Conservation (phyloP, 2,113 vertebrate species). For the Madoqua kirkii region DNA sequence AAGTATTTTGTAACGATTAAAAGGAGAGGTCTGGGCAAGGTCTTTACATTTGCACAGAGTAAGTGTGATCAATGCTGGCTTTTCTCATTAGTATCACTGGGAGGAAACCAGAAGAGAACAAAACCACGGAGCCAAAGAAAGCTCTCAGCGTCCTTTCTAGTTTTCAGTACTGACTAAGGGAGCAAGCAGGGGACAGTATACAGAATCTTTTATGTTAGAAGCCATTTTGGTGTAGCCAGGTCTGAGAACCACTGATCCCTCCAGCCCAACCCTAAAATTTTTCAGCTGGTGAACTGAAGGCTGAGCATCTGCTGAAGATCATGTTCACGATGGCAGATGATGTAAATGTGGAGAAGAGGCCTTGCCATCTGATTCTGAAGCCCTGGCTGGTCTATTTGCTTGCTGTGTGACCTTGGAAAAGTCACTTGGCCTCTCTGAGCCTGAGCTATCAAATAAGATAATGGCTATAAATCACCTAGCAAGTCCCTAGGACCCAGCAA, state of each 20-base stretch:
- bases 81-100: neutral
- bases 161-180: neutral
- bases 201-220: neutral
- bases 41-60: neutral
- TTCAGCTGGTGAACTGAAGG: neutral
- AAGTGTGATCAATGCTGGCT: neutral
- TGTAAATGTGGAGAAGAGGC: neutral
- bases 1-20: neutral
- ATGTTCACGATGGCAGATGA: neutral
- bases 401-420: neutral
- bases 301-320: neutral
- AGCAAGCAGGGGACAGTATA: neutral
- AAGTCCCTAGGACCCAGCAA: neutral
- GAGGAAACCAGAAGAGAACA: neutral
- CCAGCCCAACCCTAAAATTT: neutral
- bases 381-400: neutral
- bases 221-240: neutral
- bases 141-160: neutral
- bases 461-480: neutral
- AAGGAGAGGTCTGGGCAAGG: neutral
- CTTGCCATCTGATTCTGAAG: neutral
- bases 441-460: neutral
- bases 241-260: neutral
- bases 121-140: neutral
- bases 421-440: neutral